These are phyloP conservation scores for Notospermus geniculatus DNA, from an alignment of 1,140 invertebrate genomes.

Conservation along the genomic window DNA sequence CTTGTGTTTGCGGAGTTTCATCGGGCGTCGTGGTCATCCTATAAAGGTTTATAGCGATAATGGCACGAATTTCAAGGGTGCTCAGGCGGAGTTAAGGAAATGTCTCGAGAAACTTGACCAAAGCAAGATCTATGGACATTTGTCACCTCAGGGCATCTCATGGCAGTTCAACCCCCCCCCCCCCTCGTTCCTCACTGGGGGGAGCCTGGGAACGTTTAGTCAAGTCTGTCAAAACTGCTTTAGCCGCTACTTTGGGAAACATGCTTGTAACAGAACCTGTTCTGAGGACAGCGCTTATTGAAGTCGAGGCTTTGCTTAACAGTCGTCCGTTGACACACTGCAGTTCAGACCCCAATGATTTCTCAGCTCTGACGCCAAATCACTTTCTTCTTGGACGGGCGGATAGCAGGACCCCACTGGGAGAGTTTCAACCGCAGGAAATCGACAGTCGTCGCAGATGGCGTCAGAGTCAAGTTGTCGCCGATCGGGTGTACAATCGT, in stretches of 20 bases:
- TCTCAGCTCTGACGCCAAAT: conserved; percentile 30
- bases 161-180: conserved; percentile 11
- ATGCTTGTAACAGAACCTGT: background rate
- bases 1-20: background rate
- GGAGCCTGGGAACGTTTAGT: no score
- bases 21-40: no score
- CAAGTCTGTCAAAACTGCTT: conserved; percentile 7
- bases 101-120: background rate
- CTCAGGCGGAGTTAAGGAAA: background rate
- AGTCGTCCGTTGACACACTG: conserved; percentile 30
- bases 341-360: conserved; percentile 31
- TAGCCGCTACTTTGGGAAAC: background rate
- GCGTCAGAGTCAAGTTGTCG: conserved; percentile 9
- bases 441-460: conserved; percentile 1
- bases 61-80: conserved; percentile 3
- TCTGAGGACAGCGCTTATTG: conserved; percentile 22
- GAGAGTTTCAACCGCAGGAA: background rate
- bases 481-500: conserved; percentile 9
- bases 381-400: conserved; percentile 30
- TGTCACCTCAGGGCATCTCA: conserved; percentile 2
- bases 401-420: conserved; percentile 5
- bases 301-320: conserved; percentile 30
- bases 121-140: background rate
- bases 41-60: conserved; percentile 11
- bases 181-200: no score